These are phyloP conservation scores for Tupaia chinensis DNA, from an alignment of 2,113 vertebrate species.

Conservation along the genomic window DNA sequence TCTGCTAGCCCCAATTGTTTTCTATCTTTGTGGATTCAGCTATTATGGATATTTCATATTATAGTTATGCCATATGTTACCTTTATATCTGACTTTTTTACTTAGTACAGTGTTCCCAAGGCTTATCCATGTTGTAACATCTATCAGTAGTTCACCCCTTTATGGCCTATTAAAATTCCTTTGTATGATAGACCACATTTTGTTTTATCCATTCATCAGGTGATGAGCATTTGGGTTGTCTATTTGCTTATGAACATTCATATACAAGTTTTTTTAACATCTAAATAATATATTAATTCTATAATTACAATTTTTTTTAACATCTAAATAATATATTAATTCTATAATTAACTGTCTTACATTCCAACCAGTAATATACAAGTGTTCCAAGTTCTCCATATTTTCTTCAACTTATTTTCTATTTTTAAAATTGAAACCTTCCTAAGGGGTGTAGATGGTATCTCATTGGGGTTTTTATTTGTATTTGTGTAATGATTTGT, in stretches of 20 bases:
- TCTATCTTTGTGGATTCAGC: not conserved
- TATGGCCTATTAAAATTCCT: not conserved
- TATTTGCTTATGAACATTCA: not conserved
- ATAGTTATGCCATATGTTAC: not conserved
- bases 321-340: not conserved
- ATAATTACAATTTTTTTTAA: constrained; percentile 1
- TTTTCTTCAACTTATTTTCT: not conserved
- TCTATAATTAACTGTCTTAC: not conserved
- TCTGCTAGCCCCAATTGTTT: not conserved
- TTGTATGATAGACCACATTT: not conserved
- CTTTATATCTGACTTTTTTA: not conserved
- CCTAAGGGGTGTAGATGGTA: not conserved
- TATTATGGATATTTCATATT: constrained; percentile 19
- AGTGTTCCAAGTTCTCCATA: not conserved
- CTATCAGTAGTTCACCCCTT: not conserved
- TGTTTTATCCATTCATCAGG: not conserved
- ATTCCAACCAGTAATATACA: not conserved
- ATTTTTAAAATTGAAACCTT: not conserved
- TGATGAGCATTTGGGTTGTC: not conserved
- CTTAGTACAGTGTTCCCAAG: not conserved
- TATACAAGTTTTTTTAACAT: not conserved
- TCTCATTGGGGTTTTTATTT: not conserved
- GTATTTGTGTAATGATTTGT: not conserved
- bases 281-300: not conserved
- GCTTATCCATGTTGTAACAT: not conserved